Conservation (phyloP, 2,113 vertebrate species). For the Tauraco erythrolophus region DNA sequence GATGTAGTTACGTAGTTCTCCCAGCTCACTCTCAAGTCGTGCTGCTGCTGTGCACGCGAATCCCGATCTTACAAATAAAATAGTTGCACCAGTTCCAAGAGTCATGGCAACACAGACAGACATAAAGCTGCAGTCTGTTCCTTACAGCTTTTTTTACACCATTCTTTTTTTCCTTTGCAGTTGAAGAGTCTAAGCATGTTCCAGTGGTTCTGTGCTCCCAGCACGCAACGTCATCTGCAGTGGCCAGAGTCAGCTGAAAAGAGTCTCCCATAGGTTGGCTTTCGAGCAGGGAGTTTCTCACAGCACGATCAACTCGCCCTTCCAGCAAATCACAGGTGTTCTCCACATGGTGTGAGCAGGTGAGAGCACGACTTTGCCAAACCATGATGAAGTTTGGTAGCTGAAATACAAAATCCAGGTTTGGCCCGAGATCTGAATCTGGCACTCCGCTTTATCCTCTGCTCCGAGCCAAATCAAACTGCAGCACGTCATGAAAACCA, state of each 20-base stretch:
- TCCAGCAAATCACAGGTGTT: constrained; percentile 36
- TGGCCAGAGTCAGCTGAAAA: not conserved
- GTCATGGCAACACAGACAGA: accelerated
- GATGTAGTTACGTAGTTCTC: not conserved
- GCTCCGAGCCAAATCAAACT: not conserved
- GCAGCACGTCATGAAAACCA: not conserved
- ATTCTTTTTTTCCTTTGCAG: not conserved
- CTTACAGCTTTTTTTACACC: not conserved
- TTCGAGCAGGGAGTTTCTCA: not conserved
- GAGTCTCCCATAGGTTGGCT: not conserved
- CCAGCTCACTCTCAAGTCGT: not conserved
- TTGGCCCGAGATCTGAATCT: constrained; percentile 51
- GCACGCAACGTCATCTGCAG: not conserved
- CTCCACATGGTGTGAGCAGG: constrained; percentile 13
- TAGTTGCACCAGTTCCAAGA: not conserved
- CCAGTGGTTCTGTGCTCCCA: not conserved
- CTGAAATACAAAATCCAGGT: not conserved
- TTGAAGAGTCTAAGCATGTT: not conserved
- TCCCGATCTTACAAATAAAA: not conserved
- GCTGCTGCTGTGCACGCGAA: not conserved
- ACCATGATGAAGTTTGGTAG: constrained; percentile 25
- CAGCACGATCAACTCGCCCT: not conserved
- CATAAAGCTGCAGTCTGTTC: not conserved
- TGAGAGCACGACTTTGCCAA: not conserved
- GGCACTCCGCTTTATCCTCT: not conserved